Base-by-base conservation (phyloP, 2,888 invertebrate species). In the Conchocele bisecta region DNA sequence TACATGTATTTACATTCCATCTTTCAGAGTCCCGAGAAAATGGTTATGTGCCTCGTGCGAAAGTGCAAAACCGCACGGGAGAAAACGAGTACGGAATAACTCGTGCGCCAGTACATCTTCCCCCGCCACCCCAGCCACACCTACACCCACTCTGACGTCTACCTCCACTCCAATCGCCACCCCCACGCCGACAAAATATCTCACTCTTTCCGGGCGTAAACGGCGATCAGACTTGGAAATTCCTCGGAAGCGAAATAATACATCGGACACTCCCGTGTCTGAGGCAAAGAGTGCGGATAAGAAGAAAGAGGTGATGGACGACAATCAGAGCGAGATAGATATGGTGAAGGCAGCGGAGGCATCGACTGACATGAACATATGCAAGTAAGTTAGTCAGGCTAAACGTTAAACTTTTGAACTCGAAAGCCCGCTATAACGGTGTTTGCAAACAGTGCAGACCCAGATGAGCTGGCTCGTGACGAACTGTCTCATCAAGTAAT, bases 361-460 rank as follows among this genome's bases (percentile, higher is more conserved):
- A 60, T 80, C 77, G 3, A 60, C 70, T 28, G 85, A 88, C 51
- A 80, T 87, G 67, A 75, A 82, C 39, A 72, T 82, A 28, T 86
- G 84, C 78, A 85, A 84, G 85, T 85, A 76, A 63, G 50, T 59
- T 39, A 9, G n/a, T n/a, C n/a, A n/a, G n/a, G n/a, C n/a, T n/a
- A n/a, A n/a, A n/a, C n/a, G n/a, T n/a, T n/a, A n/a, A n/a, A n/a
- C n/a, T n/a, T n/a, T n/a, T n/a, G n/a, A n/a, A n/a, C n/a, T n/a
- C n/a, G n/a, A n/a, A n/a, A n/a, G n/a, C n/a, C n/a, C n/a, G n/a
- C n/a, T n/a, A n/a, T n/a, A n/a, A n/a, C n/a, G n/a, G n/a, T n/a
- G n/a, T n/a, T n/a, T n/a, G n/a, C n/a, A n/a, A n/a, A n/a, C n/a
- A n/a, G n/a, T n/a, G n/a, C n/a, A n/a, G n/a, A n/a, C n/a, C n/a